Evolutionary conservation across 2,797 vertebrate genomes (phyloP).

Genomic region (Uromys caudimaculatus): DNA sequence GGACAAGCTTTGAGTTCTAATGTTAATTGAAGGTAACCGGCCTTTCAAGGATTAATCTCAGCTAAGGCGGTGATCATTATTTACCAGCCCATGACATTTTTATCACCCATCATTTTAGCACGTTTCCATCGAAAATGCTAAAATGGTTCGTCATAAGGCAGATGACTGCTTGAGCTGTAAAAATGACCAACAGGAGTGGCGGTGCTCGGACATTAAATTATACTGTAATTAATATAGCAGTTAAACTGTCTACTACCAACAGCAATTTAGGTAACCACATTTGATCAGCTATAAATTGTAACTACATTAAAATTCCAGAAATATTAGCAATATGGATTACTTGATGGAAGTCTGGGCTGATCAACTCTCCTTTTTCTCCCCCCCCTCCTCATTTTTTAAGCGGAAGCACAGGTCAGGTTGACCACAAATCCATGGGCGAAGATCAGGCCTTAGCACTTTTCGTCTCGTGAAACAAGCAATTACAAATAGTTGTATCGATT

Average conservation of each 20-base stretch:
- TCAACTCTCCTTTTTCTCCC: conserved; percentile 88
- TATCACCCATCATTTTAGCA: conserved; percentile 92
- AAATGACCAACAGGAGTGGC: conserved; percentile 91
- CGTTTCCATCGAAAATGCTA: conserved; percentile 91
- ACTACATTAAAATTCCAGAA: conserved; percentile 98
- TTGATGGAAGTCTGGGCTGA: conserved; percentile 95
- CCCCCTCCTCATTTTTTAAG: not conserved
- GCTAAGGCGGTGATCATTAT: conserved; percentile 91
- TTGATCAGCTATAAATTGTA: conserved; percentile 99
- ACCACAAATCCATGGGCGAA: conserved; percentile 95
- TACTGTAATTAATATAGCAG: conserved; percentile 98
- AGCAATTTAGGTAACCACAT: conserved; percentile 99
- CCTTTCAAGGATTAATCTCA: conserved; percentile 90
- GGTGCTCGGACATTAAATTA: conserved; percentile 95
- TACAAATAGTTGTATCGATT: conserved; percentile 99
- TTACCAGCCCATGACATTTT: conserved; percentile 90
- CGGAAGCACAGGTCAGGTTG: conserved; percentile 93
- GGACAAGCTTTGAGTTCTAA: conserved; percentile 86
- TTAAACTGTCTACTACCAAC: conserved; percentile 98
- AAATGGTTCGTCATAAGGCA: conserved; percentile 92
- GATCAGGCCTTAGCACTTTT: conserved; percentile 99
- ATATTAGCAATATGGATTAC: conserved; percentile 98
- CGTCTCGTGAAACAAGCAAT: conserved; percentile 99
- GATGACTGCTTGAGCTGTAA: conserved; percentile 90
- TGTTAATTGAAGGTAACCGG: conserved; percentile 91